Evolutionary conservation across 1,140 invertebrate genomes (phyloP).

Genomic region (Neuroterus valhalla): DNA sequence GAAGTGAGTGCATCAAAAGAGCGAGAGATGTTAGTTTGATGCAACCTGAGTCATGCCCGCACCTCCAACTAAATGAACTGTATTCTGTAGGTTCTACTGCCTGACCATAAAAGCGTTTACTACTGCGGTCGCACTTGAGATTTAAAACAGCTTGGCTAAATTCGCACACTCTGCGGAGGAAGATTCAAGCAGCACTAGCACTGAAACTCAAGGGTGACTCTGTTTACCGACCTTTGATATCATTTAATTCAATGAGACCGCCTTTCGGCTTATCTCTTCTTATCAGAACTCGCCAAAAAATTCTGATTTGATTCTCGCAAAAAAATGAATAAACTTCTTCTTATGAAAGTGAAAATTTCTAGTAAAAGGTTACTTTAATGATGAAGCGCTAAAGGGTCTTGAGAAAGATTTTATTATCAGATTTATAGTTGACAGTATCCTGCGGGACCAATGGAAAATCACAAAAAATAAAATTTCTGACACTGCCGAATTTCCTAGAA

Average conservation of each 20-base stretch:
- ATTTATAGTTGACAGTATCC: no score
- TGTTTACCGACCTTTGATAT: conserved; percentile 29
- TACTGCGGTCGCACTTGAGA: conserved; percentile 24
- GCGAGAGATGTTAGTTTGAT: conserved; percentile 22
- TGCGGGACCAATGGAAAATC: no score
- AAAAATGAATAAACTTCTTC: background rate
- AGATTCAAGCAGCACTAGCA: background rate
- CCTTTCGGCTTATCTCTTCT: conserved; percentile 3
- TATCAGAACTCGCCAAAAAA: no score
- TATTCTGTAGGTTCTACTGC: conserved; percentile 5
- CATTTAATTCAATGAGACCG: conserved; percentile 20
- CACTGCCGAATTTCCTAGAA: no score
- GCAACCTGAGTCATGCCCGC: conserved; percentile 12
- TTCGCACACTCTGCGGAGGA: background rate
- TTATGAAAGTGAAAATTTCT: no score
- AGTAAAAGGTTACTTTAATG: no score
- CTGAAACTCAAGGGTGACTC: conserved; percentile 10
- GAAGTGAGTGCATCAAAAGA: conserved; percentile 14
- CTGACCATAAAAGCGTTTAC: conserved; percentile 30
- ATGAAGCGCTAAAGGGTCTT: no score
- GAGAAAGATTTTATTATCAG: no score
- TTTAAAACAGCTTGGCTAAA: conserved; percentile 23
- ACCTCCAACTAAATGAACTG: conserved; percentile 20
- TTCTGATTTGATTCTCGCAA: background rate
- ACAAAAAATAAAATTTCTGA: no score